phyloP scores from a whole-genome alignment of 2,113 vertebrate genomes.

The Bos javanicus region DNA sequence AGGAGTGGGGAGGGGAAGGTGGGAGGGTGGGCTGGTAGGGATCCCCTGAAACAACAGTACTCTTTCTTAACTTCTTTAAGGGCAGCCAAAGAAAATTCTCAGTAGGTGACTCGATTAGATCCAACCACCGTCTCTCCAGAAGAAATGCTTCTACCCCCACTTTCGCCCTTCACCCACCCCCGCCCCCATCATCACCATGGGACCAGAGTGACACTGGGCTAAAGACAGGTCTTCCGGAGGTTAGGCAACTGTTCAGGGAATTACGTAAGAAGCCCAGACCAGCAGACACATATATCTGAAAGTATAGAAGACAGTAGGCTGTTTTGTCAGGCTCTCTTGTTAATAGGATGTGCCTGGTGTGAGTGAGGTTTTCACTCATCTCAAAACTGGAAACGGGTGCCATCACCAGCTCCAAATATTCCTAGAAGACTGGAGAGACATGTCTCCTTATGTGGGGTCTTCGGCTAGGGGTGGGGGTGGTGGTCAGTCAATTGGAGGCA shows the following conservation, averaged over 20 bases:
- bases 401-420: neutral
- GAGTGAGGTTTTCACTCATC: neutral
- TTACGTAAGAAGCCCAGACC: neutral
- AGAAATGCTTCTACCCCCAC: neutral
- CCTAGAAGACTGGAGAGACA: neutral
- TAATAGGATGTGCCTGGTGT: neutral
- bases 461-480: neutral
- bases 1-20: neutral
- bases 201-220: neutral
- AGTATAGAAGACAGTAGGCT: neutral
- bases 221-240: neutral
- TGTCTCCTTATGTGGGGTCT: neutral
- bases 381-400: neutral
- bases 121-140: neutral
- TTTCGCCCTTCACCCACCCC: neutral
- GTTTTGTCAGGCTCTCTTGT: neutral
- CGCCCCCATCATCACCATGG: neutral
- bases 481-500: neutral
- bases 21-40: neutral
- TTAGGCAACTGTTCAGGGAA: neutral
- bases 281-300: neutral
- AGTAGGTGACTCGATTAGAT: neutral
- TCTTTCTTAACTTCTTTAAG: conserved; percentile 12
- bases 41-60: neutral
- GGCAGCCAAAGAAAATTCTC: neutral